Conservation (phyloP, 2,888 invertebrate species). For the Troides oblongomaculatus region DNA sequence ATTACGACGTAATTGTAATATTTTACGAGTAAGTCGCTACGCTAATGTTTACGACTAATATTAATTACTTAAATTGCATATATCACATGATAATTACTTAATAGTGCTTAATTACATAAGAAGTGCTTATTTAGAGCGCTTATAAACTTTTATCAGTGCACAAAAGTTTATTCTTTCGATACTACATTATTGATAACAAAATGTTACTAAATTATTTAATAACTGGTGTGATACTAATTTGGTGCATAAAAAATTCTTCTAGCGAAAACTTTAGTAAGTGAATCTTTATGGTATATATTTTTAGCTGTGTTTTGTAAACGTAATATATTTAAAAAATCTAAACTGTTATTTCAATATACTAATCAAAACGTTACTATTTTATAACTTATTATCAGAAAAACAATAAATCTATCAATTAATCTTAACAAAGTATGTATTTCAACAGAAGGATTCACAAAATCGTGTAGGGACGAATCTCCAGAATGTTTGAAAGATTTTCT, state of each 20-base stretch:
- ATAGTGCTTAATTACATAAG: background rate
- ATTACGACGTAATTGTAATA: background rate
- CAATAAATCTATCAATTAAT: background rate
- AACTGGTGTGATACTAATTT: background rate
- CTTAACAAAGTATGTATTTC: background rate
- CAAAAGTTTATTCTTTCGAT: background rate
- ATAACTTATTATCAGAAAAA: background rate
- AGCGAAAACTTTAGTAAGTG: slow-evolving; percentile 13
- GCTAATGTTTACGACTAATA: background rate
- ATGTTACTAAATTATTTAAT: background rate
- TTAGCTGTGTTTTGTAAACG: background rate
- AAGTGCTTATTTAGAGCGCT: slow-evolving; percentile 3
- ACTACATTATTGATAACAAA: background rate
- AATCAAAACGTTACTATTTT: background rate
- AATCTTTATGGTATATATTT: background rate
- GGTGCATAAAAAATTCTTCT: slow-evolving; percentile 2
- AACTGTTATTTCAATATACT: background rate
- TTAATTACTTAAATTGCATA: background rate
- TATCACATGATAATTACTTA: background rate
- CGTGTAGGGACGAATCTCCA: slow-evolving; percentile 12
- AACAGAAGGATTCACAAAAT: slow-evolving; percentile 17
- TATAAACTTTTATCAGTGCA: background rate
- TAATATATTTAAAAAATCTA: too few relatives aligned
- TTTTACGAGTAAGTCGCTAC: background rate
- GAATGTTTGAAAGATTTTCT: slow-evolving; percentile 40